Evolutionary conservation across 2,797 vertebrate species (phyloP), one percentile per base, ranked within the genome.

Genomic region (Arnoldichthys spilopterus): DNA sequence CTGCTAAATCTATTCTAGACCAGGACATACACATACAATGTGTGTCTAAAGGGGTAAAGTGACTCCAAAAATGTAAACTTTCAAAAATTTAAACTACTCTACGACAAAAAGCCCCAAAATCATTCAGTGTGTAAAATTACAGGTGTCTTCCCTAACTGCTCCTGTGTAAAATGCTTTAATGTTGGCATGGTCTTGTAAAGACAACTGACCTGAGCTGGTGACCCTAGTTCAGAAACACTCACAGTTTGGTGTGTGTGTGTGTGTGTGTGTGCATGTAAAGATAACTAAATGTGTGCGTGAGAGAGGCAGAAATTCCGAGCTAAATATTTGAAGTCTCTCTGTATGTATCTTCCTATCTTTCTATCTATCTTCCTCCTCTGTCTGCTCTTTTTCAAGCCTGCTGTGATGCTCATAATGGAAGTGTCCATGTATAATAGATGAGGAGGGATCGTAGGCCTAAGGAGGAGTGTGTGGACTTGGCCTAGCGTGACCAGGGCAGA

Each of bases 371-470:
- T 70, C 84, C 85, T 83, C 79, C 26, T 15, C 75, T 43, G 15
- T 75, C 84, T 86, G 13, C 43, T 47, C 15, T 75, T 47, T 76
- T 85, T 86, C 84, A 83, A 28, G 85, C 82, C 83, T 85, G 84
- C 0, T 85, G 84, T 85, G 88, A 85, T 80, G 89, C 90, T 90
- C 91, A 89, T 94, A 94, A 95, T 94, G 93, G 93, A 95, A 90
- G 88, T 85, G 82, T 72, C 66, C 86, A 94, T 95, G 87, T 91
- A 95, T 95, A 94, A 95, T 94, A 94, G 90, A 95, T 84, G 83
- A 91, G 86, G 78, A 85, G 88, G 92, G 91, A 87, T 90, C 85
- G 89, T 88, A 90, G 88, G 88, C 88, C 88, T 88, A 90, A 89
- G 90, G 89, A 90, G 85, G 76, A 22, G 72, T 22, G 8, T 43